phyloP scores from a whole-genome alignment of 2,113 vertebrate species.

The Salvator merianae region DNA sequence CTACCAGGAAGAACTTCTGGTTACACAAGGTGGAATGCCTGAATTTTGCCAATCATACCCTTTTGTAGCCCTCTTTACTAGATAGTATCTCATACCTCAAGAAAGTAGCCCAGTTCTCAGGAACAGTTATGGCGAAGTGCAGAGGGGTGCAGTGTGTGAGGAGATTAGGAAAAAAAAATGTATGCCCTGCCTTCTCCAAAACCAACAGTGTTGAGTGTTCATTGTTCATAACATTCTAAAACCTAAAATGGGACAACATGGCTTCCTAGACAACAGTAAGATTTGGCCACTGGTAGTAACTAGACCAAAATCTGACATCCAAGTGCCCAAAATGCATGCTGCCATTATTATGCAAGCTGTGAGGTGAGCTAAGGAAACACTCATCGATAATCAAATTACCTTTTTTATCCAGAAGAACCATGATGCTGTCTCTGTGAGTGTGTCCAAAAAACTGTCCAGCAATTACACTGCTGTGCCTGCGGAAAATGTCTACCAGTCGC shows the following conservation, averaged over 20 bases:
- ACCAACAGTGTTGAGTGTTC: not conserved
- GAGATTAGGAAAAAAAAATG: not conserved
- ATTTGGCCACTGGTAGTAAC: not conserved
- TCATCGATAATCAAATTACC: constrained; percentile 71
- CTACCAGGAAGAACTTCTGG: too few species aligned
- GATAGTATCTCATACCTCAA: not conserved
- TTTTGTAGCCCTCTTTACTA: not conserved
- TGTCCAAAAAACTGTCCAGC: constrained; percentile 94
- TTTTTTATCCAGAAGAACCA: constrained; percentile 86
- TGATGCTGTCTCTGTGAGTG: constrained; percentile 92
- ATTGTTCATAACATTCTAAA: not conserved
- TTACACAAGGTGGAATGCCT: too few species aligned
- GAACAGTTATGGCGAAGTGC: not conserved
- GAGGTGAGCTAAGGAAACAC: not conserved
- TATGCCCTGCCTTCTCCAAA: too few species aligned
- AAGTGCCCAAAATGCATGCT: not conserved
- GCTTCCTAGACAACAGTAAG: not conserved
- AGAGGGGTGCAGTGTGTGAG: not conserved
- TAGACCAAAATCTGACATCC: not conserved
- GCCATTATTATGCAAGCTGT: not conserved
- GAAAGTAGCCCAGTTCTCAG: not conserved
- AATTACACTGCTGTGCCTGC: constrained; percentile 84
- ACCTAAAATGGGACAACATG: not conserved
- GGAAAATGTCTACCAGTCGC: constrained; percentile 84
- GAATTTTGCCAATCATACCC: too few species aligned